phyloP scores from a whole-genome alignment of 2,888 invertebrate species.

The Lepas anatifera region DNA sequence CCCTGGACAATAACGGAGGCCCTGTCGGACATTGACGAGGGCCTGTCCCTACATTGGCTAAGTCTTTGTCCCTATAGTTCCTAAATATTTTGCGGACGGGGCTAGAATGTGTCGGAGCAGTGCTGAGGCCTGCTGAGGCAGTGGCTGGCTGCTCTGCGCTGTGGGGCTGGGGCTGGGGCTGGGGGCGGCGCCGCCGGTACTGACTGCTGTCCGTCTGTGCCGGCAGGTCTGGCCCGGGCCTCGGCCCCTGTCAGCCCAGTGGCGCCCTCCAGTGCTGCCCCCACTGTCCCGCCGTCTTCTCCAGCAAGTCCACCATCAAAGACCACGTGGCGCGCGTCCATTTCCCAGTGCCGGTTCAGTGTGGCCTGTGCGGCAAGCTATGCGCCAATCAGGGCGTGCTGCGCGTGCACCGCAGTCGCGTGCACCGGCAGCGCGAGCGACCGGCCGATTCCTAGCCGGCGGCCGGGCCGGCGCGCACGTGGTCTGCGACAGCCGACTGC shows the following conservation, averaged over 20 bases:
- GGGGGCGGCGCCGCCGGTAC: not conserved
- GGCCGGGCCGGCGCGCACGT: too few relatives aligned
- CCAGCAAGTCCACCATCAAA: constrained; percentile 11
- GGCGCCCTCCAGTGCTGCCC: not conserved
- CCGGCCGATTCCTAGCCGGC: too few relatives aligned
- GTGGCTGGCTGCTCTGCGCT: not conserved
- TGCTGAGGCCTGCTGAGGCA: too few relatives aligned
- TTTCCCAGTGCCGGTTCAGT: not conserved
- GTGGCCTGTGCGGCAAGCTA: not conserved
- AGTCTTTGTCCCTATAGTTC: too few relatives aligned
- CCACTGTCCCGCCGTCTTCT: constrained; percentile 6
- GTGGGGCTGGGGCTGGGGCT: not conserved
- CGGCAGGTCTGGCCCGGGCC: not conserved
- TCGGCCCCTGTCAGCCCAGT: not conserved
- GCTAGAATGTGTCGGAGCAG: too few relatives aligned
- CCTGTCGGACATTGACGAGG: too few relatives aligned
- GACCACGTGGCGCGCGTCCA: constrained; percentile 11
- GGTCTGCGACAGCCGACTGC: too few relatives aligned
- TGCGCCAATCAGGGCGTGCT: constrained; percentile 12
- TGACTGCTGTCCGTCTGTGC: not conserved
- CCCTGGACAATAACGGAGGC: too few relatives aligned
- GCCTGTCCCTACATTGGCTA: too few relatives aligned
- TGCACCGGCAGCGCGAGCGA: not conserved
- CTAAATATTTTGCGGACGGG: too few relatives aligned
- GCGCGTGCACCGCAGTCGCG: constrained; percentile 9